Conservation (phyloP, 2,113 vertebrate genomes). For the Oncorhynchus keta region DNA sequence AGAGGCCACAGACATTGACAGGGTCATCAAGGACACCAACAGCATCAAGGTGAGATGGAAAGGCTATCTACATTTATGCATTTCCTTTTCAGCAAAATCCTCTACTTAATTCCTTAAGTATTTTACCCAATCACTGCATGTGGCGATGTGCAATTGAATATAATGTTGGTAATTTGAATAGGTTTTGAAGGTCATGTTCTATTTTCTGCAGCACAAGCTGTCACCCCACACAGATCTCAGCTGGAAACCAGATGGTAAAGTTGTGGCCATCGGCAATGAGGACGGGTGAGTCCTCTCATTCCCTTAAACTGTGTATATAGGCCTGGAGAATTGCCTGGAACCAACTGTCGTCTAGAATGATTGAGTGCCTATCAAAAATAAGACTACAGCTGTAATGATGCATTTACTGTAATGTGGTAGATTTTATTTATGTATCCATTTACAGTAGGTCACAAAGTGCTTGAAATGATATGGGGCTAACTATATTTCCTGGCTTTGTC, state of each 20-base stretch:
- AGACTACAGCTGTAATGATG: neutral
- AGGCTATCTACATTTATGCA: no score
- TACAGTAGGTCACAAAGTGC: no score
- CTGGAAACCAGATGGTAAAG: constrained; percentile 92
- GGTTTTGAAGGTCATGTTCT: constrained; percentile 32
- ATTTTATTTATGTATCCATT: no score
- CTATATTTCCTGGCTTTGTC: no score
- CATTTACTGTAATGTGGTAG: neutral
- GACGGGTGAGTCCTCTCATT: constrained; percentile 82
- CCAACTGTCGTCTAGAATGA: neutral
- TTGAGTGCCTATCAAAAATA: neutral
- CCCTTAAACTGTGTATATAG: neutral
- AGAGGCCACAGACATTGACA: constrained; percentile 89
- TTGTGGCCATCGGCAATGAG: constrained; percentile 93
- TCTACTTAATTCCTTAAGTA: neutral
- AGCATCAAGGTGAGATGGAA: constrained; percentile 80
- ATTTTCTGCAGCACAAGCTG: constrained; percentile 85
- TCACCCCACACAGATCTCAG: constrained; percentile 90
- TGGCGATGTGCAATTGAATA: no score
- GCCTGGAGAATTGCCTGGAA: neutral
- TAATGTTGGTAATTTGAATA: constrained; percentile 11
- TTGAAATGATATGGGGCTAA: no score
- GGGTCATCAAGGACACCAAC: constrained; percentile 88
- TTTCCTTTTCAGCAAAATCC: no score
- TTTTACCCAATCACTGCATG: neutral